Evolutionary conservation across 1,140 invertebrate genomes (phyloP).

Genomic region (Temnothorax curvispinosus): DNA sequence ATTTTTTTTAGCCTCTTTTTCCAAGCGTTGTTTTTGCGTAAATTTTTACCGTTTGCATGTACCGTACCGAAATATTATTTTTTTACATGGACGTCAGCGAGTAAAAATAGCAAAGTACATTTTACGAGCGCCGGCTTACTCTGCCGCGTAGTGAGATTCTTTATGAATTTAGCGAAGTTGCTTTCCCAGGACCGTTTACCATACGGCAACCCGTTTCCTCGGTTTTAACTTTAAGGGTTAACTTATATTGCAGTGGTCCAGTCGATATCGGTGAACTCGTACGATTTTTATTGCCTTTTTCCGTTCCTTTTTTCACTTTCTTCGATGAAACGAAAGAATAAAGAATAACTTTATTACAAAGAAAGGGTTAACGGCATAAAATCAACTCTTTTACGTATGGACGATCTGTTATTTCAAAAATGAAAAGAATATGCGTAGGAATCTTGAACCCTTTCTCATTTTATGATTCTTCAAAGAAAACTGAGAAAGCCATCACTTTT

Average conservation of each 20-base stretch:
- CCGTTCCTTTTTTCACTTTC: constrained; percentile 3
- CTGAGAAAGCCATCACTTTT: constrained; percentile 36
- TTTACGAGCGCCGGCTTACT: constrained; percentile 31
- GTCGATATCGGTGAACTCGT: constrained; percentile 64
- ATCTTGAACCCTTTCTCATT: constrained; percentile 40
- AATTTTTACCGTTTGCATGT: constrained; percentile 33
- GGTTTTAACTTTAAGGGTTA: constrained; percentile 76
- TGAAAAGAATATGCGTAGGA: not conserved
- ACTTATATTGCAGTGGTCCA: constrained; percentile 72
- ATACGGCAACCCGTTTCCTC: not conserved
- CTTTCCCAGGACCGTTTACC: constrained; percentile 75
- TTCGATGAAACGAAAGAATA: constrained; percentile 72
- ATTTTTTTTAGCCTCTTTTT: constrained; percentile 51
- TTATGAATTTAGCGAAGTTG: constrained; percentile 81
- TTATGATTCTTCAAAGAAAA: constrained; percentile 65
- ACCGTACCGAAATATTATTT: constrained; percentile 24
- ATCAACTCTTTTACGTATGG: constrained; percentile 65
- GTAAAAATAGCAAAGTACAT: constrained; percentile 47
- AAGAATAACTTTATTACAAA: constrained; percentile 81
- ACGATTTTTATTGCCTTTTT: constrained; percentile 64
- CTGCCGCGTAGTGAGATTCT: constrained; percentile 71
- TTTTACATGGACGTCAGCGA: constrained; percentile 41
- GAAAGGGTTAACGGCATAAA: constrained; percentile 79
- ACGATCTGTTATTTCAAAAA: constrained; percentile 12
- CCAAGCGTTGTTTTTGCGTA: constrained; percentile 43